These are phyloP conservation scores for Diploptera punctata DNA, from an alignment of 2,888 invertebrate species.

Conservation along the genomic window DNA sequence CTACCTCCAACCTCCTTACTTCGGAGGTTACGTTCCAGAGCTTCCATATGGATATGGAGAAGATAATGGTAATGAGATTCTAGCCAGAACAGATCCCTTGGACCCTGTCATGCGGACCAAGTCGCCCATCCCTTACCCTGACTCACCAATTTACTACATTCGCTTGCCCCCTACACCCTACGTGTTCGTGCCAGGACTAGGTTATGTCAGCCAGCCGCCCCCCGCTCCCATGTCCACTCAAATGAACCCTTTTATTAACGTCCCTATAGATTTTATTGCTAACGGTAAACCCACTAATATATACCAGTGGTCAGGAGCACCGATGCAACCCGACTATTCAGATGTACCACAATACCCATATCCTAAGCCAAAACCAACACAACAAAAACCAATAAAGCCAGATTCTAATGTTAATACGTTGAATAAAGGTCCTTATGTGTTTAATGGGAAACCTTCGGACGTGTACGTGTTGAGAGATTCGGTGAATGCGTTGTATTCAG, in stretches of 20 bases:
- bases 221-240: constrained; percentile 61
- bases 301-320: constrained; percentile 66
- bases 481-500: constrained; percentile 70
- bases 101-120: constrained; percentile 14
- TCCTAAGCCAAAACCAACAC: constrained; percentile 52
- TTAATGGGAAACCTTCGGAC: constrained; percentile 78
- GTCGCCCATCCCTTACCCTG: constrained; percentile 49
- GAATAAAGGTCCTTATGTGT: constrained; percentile 74
- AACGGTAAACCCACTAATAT: constrained; percentile 83
- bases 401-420: constrained; percentile 74
- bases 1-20: constrained; percentile 31
- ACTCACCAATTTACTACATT: constrained; percentile 87
- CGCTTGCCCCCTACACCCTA: constrained; percentile 85
- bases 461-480: constrained; percentile 71
- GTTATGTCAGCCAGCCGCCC: constrained; percentile 83
- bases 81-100: constrained; percentile 33
- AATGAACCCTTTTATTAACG: constrained; percentile 65
- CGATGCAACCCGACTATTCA: constrained; percentile 40
- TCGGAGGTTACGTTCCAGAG: constrained; percentile 2
- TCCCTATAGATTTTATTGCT: constrained; percentile 80
- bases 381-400: constrained; percentile 53
- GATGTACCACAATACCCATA: constrained; percentile 46
- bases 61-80: constrained; percentile 32
- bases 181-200: constrained; percentile 83
- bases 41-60: not conserved